phyloP scores from a whole-genome alignment of 2,888 invertebrate genomes.

The Nephrotoma appendiculata region DNA sequence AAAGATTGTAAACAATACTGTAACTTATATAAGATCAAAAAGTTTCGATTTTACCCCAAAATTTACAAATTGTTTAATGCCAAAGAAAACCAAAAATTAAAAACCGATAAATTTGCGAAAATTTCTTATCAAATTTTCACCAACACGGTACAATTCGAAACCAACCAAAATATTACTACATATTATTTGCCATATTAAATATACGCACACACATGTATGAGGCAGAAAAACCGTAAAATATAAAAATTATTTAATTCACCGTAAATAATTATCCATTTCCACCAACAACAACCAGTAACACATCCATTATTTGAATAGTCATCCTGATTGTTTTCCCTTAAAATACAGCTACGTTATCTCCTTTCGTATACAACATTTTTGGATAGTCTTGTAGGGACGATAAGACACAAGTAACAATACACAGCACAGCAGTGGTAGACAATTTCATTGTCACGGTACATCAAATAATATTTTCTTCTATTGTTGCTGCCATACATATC shows the following conservation, averaged over 20 bases:
- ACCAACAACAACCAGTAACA: background rate
- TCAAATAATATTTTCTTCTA: background rate
- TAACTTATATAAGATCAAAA: no score
- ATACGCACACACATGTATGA: background rate
- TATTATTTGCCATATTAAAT: background rate
- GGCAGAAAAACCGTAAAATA: background rate
- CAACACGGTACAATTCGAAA: background rate
- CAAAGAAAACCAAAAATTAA: background rate
- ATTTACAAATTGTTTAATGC: background rate
- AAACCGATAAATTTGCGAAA: background rate
- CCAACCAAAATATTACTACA: background rate
- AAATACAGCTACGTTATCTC: background rate
- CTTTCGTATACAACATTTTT: background rate
- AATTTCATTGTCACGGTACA: background rate
- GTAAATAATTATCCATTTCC: background rate
- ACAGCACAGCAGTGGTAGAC: background rate
- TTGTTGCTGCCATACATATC: background rate
- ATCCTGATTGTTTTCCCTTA: background rate
- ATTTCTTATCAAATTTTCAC: background rate
- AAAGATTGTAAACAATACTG: no score
- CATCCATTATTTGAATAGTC: background rate
- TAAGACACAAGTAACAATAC: background rate
- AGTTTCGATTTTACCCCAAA: background rate
- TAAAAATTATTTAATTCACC: background rate
- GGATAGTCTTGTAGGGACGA: background rate